phyloP scores from a whole-genome alignment of 2,113 vertebrate genomes.

The Otus sunia region DNA sequence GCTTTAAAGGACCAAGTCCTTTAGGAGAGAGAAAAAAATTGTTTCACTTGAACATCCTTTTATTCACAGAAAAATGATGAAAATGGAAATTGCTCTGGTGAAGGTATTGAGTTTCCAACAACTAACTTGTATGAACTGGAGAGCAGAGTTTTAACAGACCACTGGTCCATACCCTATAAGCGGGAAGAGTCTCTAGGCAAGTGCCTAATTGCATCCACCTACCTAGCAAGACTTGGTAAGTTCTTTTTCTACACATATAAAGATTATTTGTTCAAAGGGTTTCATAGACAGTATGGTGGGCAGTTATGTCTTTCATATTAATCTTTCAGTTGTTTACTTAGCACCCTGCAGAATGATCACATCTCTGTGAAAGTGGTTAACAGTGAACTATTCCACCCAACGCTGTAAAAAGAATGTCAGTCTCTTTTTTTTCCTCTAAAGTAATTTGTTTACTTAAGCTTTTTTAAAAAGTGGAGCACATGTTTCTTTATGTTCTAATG shows the following conservation, averaged over 20 bases:
- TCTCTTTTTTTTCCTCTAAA: neutral
- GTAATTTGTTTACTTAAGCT: neutral
- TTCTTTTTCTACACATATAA: neutral
- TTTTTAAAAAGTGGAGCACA: neutral
- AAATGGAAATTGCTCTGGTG: conserved; percentile 95
- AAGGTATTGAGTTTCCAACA: conserved; percentile 96
- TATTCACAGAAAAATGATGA: conserved; percentile 90
- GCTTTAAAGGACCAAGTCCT: neutral
- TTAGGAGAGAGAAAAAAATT: neutral
- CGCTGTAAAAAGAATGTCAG: neutral
- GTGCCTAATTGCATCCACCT: conserved; percentile 94
- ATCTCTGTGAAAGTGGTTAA: neutral
- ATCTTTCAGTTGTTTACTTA: neutral
- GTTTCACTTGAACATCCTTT: neutral
- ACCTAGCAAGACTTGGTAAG: conserved; percentile 92
- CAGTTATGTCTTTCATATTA: neutral
- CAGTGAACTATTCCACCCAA: neutral
- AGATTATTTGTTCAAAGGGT: neutral
- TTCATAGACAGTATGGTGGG: neutral
- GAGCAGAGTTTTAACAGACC: conserved; percentile 96
- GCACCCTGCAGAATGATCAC: neutral
- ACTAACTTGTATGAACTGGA: conserved; percentile 98
- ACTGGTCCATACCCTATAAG: conserved; percentile 99
- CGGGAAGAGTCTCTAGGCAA: conserved; percentile 96
- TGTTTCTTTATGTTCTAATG: conserved; percentile 9